Percentiles rank a stretch among this genome's conserved stretches.
Evolutionary conservation across 2,888 invertebrate species (phyloP).

Genomic region (Tiliacea citrago): DNA sequence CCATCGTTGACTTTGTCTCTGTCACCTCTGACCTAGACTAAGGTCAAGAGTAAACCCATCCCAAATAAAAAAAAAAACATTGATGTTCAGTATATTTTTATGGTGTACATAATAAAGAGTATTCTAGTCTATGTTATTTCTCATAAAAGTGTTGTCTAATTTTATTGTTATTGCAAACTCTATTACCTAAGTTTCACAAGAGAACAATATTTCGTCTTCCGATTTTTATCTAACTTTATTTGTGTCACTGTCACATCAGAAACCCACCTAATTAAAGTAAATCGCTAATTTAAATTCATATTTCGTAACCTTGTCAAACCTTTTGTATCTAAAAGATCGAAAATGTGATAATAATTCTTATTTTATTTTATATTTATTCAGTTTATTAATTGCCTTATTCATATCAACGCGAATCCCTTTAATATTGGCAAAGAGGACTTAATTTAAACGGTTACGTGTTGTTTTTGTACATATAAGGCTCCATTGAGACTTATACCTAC

Average conservation of each 20-base stretch:
- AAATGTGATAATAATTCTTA: conserved; percentile 15
- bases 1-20: too few species aligned
- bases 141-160: not conserved
- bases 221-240: conserved; percentile 1
- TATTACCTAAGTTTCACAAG: conserved; percentile 1
- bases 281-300: conserved; percentile 38
- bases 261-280: conserved; percentile 3
- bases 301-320: conserved; percentile 37
- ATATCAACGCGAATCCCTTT: conserved; percentile 14
- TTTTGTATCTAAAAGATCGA: conserved; percentile 18
- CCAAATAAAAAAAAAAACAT: too few species aligned
- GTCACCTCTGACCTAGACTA: too few species aligned
- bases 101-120: too few species aligned
- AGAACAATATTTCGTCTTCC: not conserved
- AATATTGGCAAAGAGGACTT: not conserved
- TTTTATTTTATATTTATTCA: conserved; percentile 33
- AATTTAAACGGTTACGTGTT: conserved; percentile 11
- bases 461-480: not conserved
- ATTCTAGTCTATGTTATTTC: too few species aligned
- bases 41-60: too few species aligned
- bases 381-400: conserved; percentile 35
- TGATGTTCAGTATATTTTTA: too few species aligned
- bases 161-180: not conserved
- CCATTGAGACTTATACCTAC: too few species aligned
- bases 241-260: conserved; percentile 6